These are phyloP conservation scores for Platerodrilus igneus DNA, from an alignment of 2,888 invertebrate species.

Conservation along the genomic window DNA sequence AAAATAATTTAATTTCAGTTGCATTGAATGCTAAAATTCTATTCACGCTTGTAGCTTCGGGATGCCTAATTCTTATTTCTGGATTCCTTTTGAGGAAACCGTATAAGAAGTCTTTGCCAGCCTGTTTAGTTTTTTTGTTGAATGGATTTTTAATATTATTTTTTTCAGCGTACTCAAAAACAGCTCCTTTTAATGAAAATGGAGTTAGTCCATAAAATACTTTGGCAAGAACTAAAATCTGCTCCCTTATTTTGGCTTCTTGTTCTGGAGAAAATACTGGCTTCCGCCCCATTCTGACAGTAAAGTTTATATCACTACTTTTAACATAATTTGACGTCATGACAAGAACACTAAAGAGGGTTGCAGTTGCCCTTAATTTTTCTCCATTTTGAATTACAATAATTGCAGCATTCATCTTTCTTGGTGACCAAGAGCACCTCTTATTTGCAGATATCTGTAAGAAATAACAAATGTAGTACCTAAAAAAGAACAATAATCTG, in stretches of 20 bases:
- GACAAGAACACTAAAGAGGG: too few relatives aligned
- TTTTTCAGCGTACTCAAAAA: slow-evolving; percentile 20
- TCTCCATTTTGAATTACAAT: too few relatives aligned
- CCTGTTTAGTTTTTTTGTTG: slow-evolving; percentile 25
- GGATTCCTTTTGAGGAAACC: slow-evolving; percentile 31
- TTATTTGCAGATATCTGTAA: too few relatives aligned
- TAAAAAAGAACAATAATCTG: too few relatives aligned
- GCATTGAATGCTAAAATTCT: slow-evolving; percentile 11
- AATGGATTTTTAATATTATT: slow-evolving; percentile 31
- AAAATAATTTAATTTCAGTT: slow-evolving; percentile 5
- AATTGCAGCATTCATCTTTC: too few relatives aligned
- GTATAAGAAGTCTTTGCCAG: slow-evolving; percentile 34
- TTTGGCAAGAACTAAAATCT: slow-evolving; percentile 16
- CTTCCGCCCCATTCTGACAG: slow-evolving; percentile 23
- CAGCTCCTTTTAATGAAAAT: slow-evolving; percentile 12
- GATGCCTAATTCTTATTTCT: slow-evolving; percentile 11
- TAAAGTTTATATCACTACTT: too few relatives aligned
- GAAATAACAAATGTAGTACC: too few relatives aligned
- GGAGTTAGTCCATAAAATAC: slow-evolving; percentile 24
- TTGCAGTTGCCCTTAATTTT: too few relatives aligned
- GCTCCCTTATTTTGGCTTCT: slow-evolving; percentile 24
- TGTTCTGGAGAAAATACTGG: slow-evolving; percentile 27
- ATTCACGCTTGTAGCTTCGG: slow-evolving; percentile 10
- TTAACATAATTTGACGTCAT: too few relatives aligned
- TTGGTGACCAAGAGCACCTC: too few relatives aligned